A percentile compares a stretch with the other conserved stretches of the same genome.
phyloP scores from a whole-genome alignment of 1,140 invertebrate genomes.

The Drosophila lacteicornis region DNA sequence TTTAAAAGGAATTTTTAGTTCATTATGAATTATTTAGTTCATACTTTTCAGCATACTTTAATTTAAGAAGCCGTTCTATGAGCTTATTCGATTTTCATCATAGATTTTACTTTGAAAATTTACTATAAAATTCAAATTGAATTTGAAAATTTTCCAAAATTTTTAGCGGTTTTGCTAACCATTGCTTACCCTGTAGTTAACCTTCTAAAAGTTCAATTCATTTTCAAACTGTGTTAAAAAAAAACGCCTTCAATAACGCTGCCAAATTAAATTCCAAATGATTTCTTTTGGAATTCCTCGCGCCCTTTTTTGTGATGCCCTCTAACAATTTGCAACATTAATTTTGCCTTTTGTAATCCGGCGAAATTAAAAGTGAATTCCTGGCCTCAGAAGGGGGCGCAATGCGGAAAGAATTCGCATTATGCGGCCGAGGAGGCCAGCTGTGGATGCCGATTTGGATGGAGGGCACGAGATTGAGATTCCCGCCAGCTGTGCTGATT shows the following conservation, averaged over 20 bases:
- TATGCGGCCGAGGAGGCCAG: slow-evolving; percentile 24
- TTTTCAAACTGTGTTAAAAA: not conserved
- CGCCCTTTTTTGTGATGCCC: not conserved
- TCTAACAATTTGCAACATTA: slow-evolving; percentile 27
- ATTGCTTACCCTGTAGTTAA: not conserved
- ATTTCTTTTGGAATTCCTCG: slow-evolving; percentile 3
- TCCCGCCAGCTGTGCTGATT: slow-evolving; percentile 45
- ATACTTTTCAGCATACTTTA: too few species aligned
- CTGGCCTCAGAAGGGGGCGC: not conserved
- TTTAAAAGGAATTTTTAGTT: too few species aligned
- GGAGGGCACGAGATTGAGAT: slow-evolving; percentile 23
- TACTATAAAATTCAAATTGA: not conserved
- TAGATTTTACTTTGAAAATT: not conserved
- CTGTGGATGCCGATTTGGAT: slow-evolving; percentile 3
- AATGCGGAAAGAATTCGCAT: slow-evolving; percentile 17
- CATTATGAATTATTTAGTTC: too few species aligned
- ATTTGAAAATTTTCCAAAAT: not conserved
- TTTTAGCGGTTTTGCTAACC: not conserved
- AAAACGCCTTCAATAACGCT: not conserved
- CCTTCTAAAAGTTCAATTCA: not conserved
- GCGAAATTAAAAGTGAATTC: slow-evolving; percentile 31
- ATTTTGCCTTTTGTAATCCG: not conserved
- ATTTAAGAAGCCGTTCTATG: too few species aligned
- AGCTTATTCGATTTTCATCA: not conserved
- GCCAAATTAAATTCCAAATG: slow-evolving; percentile 21